Conservation (phyloP, 2,797 vertebrate species). For the Oceanodroma leucorhoa region DNA sequence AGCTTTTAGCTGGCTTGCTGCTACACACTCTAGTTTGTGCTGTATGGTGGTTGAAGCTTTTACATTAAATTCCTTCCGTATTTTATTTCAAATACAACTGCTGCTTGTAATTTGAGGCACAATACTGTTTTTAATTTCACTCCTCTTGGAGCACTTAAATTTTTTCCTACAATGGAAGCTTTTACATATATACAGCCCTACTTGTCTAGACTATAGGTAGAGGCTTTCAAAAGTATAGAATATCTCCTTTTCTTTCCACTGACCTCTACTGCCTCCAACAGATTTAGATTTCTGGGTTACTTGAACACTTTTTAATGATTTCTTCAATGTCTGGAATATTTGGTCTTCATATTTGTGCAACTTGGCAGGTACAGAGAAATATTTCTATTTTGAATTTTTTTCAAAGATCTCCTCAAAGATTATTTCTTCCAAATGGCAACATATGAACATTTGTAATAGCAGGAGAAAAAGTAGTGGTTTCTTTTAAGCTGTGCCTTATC, state of each 20-base stretch:
- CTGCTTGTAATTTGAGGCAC: neutral
- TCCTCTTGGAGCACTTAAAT: neutral
- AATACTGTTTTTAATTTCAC: neutral
- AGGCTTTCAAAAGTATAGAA: neutral
- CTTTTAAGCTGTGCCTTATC: neutral
- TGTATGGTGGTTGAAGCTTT: neutral
- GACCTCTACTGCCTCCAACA: neutral
- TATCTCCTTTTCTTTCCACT: neutral
- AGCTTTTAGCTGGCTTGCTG: neutral
- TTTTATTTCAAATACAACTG: neutral
- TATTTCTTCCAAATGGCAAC: neutral
- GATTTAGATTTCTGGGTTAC: neutral
- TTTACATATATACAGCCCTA: neutral
- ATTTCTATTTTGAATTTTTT: neutral
- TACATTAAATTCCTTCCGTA: neutral
- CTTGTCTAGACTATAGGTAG: neutral
- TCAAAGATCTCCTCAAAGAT: neutral
- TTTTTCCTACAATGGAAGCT: neutral
- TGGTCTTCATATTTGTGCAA: neutral
- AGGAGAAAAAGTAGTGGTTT: neutral
- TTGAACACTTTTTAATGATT: neutral
- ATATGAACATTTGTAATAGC: neutral
- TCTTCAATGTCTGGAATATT: neutral
- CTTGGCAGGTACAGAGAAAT: neutral
- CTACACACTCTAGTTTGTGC: neutral